Base-by-base conservation (phyloP, 2,797 vertebrate species). In the Anomalospiza imberbis region DNA sequence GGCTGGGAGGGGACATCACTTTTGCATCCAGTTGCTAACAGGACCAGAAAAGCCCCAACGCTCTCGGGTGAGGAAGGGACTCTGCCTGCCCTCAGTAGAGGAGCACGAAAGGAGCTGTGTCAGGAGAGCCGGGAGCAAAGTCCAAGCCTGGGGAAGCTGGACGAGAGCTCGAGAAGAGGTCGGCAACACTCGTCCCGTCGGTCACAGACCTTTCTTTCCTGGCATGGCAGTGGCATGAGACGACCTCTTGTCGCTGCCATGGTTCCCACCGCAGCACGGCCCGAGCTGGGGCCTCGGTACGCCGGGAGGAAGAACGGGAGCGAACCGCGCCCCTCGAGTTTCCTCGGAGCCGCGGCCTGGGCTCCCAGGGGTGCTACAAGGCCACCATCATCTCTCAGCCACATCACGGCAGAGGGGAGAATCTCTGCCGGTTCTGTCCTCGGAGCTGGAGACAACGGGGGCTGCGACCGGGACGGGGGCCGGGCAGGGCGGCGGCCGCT, bases 351-450 rank as follows among this genome's bases (percentile, higher is more conserved):
- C 5, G 17, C 12, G 34, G 79, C 67, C 62, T 67, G 63, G 13
- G 38, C 51, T 79, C 44, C 51, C 55, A 24, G 20, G 3, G 12
- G 18, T 14, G 57, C 24, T 42, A 16, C 44, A 17, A 14, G 2
- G 5, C 25, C 62, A 17, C 42, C 66, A 5, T 18, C 10, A 29
- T 53, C 62, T 61, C 50, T 44, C 7, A 32, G n/a, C 15, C 44
- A 21, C 31, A 26, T 22, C 13, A 19, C 2, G 21, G 24, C 26
- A 53, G 22, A 51, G n/a, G 25, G 61, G 40, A 60, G 10, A 51
- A 24, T 2, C 4, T 40, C 18, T 7, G 14, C 7, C 5, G 1
- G 2, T 10, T 8, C 63, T 11, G 4, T 7, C 45, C 63, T 7
- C 15, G 16, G 71, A 76, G 65, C 76, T 40, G 65, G 60, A 68